Evolutionary conservation across 30 jellyfish, hydroid and myxozoan species (phyloP), one percentile per base, ranked within the genome.

Genomic region (Pelagia noctiluca): DNA sequence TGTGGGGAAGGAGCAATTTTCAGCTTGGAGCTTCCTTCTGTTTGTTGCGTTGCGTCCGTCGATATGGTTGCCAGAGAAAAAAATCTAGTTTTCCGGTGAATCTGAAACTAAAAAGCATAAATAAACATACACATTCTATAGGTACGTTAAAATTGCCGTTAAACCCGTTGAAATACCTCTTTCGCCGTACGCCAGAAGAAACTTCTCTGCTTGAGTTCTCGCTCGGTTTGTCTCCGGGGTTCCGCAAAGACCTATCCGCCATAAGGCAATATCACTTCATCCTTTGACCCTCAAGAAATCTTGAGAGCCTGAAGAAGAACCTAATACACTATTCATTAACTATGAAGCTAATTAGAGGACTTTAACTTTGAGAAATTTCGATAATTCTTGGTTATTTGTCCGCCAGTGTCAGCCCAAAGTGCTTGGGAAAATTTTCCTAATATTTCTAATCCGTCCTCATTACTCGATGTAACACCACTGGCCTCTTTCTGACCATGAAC

Each of bases 261-360:
- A 80, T 80, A 80, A 80, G 90, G 90, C 90, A 73, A 36, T 64
- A 63, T 80, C 54, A 80, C 78, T 71, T 68, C 90, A 80, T 80
- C 90, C 90, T 72, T 64, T 80, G 90, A 80, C 90, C 90, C 90
- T 80, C 90, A 80, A 80, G 90, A 65, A 63, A 52, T 71, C 90
- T 80, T 80, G 90, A 80, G 90, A 80, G 90, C 84, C 82, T 52
- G 71, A 65, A 64, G 90, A 80, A 60, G 48, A 32, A 72, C 67
- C 36, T 76, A 42, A 0, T 53, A 2, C 29, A 53, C 54, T 57
- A 36, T 24, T 4, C 16, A 8, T 4, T 52, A 52, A 52, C 68
- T 52, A 52, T 25, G 21, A 10, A 30, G 26, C 16, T 30, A 19
- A 19, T 10, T 2, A 52, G 21, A 8, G 68, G 28, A 19, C 16